phyloP scores from a whole-genome alignment of 2,113 vertebrate genomes.

The Ptilorrhoa leucosticta region DNA sequence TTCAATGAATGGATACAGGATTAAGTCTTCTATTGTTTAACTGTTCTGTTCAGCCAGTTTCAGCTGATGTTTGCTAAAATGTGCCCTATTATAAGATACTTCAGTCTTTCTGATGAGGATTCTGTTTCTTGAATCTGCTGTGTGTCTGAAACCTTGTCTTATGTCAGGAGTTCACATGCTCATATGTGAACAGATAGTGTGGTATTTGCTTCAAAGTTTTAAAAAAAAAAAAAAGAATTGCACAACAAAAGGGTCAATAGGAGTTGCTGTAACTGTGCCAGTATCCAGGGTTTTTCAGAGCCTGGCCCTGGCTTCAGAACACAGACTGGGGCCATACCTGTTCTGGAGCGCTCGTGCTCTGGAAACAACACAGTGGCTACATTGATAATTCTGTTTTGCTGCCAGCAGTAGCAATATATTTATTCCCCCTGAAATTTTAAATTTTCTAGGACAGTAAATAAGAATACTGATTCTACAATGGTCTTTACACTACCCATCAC shows the following conservation, averaged over 20 bases:
- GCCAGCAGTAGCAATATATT: not conserved
- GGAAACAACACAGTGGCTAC: not conserved
- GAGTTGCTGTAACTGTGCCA: not conserved
- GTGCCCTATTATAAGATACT: not conserved
- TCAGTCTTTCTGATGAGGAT: not conserved
- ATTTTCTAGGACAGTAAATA: not conserved
- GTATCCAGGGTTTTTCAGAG: not conserved
- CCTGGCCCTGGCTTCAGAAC: not conserved
- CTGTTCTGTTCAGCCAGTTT: not conserved
- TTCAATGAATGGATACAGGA: not conserved
- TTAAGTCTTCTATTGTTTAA: not conserved
- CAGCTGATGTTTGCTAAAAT: not conserved
- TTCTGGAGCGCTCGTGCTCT: not conserved
- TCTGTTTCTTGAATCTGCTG: not conserved
- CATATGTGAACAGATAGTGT: not conserved
- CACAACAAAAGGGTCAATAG: not conserved
- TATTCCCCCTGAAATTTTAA: not conserved
- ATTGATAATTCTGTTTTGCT: not conserved
- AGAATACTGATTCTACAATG: not conserved
- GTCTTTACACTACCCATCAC: not conserved
- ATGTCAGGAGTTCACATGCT: not conserved
- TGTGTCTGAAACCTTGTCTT: not conserved
- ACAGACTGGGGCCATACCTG: fast-evolving
- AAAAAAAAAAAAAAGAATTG: not conserved
- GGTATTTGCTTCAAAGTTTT: not conserved